Conservation (phyloP, 2,113 vertebrate genomes). For the Lathamus discolor region DNA sequence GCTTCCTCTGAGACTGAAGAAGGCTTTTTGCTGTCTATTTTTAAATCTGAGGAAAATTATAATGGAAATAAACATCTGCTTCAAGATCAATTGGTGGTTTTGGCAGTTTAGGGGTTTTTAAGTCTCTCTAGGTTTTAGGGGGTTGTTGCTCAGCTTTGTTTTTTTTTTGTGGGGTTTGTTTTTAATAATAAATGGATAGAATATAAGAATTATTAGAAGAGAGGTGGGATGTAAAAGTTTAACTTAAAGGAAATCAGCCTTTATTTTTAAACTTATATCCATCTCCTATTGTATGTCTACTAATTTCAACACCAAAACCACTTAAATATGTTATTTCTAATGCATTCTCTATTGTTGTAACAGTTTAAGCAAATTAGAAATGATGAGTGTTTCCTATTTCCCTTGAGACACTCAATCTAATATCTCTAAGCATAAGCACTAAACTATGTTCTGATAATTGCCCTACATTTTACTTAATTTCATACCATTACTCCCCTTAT, state of each 20-base stretch:
- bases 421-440: neutral
- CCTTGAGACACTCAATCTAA: neutral
- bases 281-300: neutral
- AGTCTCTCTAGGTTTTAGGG: neutral
- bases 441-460: neutral
- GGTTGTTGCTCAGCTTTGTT: neutral
- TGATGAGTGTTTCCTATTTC: neutral
- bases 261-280: neutral
- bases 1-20: neutral
- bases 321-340: neutral
- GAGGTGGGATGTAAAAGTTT: neutral
- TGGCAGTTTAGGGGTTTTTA: neutral
- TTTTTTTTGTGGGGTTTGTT: rapidly evolving
- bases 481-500: neutral
- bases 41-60: neutral
- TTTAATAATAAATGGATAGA: neutral
- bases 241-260: neutral
- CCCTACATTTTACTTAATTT: neutral
- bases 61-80: neutral
- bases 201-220: neutral
- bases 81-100: neutral
- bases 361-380: neutral
- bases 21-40: neutral
- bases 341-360: neutral
- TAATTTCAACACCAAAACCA: neutral